phyloP scores from a whole-genome alignment of 2,797 vertebrate genomes.

The Smutsia temminckii region DNA sequence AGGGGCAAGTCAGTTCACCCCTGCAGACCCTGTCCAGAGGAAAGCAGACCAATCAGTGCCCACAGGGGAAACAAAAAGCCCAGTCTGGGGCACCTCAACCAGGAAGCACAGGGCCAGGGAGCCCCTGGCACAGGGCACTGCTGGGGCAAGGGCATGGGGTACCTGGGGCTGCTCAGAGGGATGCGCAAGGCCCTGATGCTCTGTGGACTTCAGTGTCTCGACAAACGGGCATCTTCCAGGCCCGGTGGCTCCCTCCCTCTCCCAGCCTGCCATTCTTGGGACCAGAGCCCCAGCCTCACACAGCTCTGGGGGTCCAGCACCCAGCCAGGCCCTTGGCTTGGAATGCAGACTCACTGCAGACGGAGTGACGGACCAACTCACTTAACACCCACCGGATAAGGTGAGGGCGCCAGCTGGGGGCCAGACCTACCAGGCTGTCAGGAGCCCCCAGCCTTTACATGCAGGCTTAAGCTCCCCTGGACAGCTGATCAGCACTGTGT shows the following conservation, averaged over 20 bases:
- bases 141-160: neutral
- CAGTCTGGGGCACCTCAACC: neutral
- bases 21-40: neutral
- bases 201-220: neutral
- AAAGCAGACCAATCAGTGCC: neutral
- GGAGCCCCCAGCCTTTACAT: neutral
- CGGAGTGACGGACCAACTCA: neutral
- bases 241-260: neutral
- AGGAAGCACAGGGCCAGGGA: neutral
- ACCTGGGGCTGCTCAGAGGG: neutral
- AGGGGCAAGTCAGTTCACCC: too few species aligned
- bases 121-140: neutral
- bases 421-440: neutral
- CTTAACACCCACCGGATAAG: neutral
- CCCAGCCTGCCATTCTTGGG: neutral
- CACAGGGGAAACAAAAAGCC: neutral
- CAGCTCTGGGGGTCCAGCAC: neutral
- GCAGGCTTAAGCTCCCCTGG: neutral
- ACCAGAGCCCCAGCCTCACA: rapidly evolving
- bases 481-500: neutral
- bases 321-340: neutral
- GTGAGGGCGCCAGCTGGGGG: neutral
- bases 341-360: neutral
- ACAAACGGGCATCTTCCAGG: neutral
- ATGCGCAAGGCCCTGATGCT: neutral